Percentiles rank a stretch among this genome's conserved stretches.
Conservation (phyloP, 1,140 invertebrate species). For the Pissodes strobi region DNA sequence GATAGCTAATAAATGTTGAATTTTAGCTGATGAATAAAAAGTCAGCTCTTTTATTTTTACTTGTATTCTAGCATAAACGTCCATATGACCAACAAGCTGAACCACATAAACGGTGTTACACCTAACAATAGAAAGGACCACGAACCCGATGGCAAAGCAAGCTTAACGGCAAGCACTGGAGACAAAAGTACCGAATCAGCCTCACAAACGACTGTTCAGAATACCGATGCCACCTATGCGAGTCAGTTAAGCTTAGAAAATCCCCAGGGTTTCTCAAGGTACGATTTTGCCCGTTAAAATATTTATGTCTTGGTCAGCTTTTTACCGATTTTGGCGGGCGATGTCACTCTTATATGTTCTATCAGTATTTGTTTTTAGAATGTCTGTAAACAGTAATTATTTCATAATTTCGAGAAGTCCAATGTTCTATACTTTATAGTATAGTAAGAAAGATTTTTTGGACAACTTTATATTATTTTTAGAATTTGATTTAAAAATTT, state of each 20-base stretch:
- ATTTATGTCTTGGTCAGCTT: too few relatives aligned
- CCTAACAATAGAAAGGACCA: conserved; percentile 50
- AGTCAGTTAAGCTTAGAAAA: conserved; percentile 79
- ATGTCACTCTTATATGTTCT: too few relatives aligned
- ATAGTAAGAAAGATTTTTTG: too few relatives aligned
- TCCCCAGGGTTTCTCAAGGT: conserved; percentile 66
- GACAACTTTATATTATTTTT: too few relatives aligned
- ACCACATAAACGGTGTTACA: conserved; percentile 25
- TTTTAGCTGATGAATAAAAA: too few relatives aligned
- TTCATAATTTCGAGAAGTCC: too few relatives aligned
- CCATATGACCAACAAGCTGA: conserved; percentile 44
- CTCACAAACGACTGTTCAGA: conserved; percentile 39
- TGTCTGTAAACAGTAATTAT: too few relatives aligned
- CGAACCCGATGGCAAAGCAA: conserved; percentile 53
- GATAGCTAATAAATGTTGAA: too few relatives aligned
- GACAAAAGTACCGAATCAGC: conserved; percentile 47
- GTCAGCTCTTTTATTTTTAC: conserved; percentile 9
- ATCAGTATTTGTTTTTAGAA: too few relatives aligned
- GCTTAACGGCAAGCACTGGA: conserved; percentile 38
- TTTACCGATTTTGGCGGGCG: too few relatives aligned
- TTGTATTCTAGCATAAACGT: conserved; percentile 41
- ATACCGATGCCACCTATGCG: conserved; percentile 71
- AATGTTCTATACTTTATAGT: too few relatives aligned
- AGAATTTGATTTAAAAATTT: too few relatives aligned
- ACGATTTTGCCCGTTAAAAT: background rate